Base-by-base conservation (phyloP, 2,888 invertebrate species). In the Polyommatus iphigenia region DNA sequence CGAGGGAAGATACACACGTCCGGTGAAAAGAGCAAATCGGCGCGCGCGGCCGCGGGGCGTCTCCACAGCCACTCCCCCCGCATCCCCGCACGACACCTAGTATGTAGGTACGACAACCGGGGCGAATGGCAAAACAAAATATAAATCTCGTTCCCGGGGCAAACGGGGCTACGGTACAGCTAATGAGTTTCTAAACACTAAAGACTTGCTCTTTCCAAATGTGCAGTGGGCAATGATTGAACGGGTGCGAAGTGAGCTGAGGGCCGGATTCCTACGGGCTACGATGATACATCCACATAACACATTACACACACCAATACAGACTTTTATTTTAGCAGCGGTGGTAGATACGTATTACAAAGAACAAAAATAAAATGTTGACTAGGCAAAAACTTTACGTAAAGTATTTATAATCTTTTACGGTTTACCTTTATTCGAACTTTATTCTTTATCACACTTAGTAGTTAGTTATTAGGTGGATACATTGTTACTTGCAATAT, bases 21-120 rank as follows among this genome's bases (percentile, higher is more conserved):
- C 32, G 29, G 24, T 78, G 80, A 78, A 79, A 82, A 78, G 78
- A 80, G 81, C 81, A 79, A 82, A 81, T 81, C 71, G 71, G 72
- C 50, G 24, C 75, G 41, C n/a, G 46, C 73, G 41, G 41, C n/a
- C 20, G 18, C 41, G 67, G 59, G 59, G 20, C 20, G 15, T 54
- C 5, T 54, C 54, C 50, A 4, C 54, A 24, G 24, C 24, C 24
- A 24, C 24, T 24, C 24, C 24, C 24, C 24, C 24, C 24, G 24
- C 0, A 13, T 3, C 36, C 7, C 36, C 6, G 36, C 36, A 54
- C 54, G 15, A n/a, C 20, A 20, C 7, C 2, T 59, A 8, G 59
- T 8, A 20, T 50, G 13, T 50, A 50, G 50, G 15, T 18, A 15
- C 15, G 59, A 13, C 24, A 24, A 24, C n/a, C 18, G 10, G 20